Evolutionary conservation across 2,113 vertebrate species (phyloP).

Genomic region (Megaceryle maxima): DNA sequence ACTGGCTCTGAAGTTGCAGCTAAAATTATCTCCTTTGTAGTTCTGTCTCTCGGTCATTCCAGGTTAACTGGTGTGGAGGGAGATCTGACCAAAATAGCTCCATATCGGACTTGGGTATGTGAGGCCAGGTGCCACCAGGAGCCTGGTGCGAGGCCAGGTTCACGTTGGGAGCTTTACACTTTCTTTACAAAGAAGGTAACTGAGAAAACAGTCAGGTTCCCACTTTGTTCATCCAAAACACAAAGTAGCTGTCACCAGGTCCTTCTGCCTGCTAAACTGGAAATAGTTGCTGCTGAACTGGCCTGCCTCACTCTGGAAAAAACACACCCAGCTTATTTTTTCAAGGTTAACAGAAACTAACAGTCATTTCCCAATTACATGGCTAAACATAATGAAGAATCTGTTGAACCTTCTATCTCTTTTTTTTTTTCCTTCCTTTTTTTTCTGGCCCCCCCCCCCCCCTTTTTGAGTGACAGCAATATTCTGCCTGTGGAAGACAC

Average conservation of each 20-base stretch:
- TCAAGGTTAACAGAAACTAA: conserved; percentile 36
- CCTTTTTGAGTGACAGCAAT: conserved; percentile 61
- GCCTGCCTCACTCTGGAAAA: background rate
- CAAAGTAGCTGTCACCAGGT: rapidly evolving
- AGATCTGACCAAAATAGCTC: background rate
- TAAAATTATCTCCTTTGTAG: background rate
- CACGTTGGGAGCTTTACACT: background rate
- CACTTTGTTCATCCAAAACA: background rate
- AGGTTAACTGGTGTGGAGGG: background rate
- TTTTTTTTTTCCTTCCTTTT: background rate
- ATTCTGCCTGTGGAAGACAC: conserved; percentile 45
- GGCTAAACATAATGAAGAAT: conserved; percentile 46
- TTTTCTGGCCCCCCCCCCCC: no score
- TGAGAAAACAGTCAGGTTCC: background rate
- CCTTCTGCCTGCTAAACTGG: background rate
- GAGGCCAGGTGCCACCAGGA: background rate
- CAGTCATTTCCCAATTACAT: conserved; percentile 43
- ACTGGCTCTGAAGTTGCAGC: background rate
- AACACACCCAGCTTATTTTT: background rate
- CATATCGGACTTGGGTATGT: rapidly evolving
- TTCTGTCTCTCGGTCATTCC: background rate
- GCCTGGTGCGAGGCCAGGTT: background rate
- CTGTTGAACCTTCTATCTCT: conserved; percentile 2
- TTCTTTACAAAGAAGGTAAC: background rate
- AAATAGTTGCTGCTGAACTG: background rate